Evolutionary conservation across 2,888 invertebrate species (phyloP).

Genomic region (Glyphotaelius pellucidus): DNA sequence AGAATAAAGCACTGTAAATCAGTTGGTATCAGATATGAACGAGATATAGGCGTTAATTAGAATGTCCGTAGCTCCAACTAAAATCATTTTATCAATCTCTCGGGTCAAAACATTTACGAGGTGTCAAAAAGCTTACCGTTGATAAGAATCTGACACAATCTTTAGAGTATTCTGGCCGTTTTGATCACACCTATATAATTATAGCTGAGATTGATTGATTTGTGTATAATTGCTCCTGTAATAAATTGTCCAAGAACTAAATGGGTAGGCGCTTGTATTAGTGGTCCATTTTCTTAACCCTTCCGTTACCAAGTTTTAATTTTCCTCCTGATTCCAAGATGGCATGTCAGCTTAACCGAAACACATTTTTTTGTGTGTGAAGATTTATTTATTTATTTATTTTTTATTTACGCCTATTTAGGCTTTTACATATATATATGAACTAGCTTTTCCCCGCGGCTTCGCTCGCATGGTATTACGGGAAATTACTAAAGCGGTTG

Average conservation of each 20-base stretch:
- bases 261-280: not conserved
- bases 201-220: constrained; percentile 25
- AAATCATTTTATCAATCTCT: not conserved
- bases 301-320: no score
- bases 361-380: no score
- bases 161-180: not conserved
- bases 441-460: no score
- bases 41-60: not conserved
- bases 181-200: constrained; percentile 14
- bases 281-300: no score
- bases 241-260: not conserved
- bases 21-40: not conserved
- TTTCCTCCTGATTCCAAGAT: no score
- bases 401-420: no score
- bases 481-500: no score
- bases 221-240: constrained; percentile 18
- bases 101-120: not conserved
- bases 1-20: not conserved
- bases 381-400: no score
- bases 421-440: no score
- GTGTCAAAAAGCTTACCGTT: not conserved
- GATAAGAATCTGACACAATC: not conserved
- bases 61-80: not conserved
- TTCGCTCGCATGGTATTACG: no score
- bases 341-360: no score